Percentiles rank a stretch among this genome's conserved stretches.
phyloP scores from a whole-genome alignment of 2,888 invertebrate species.

The Acanthopleura granulata region DNA sequence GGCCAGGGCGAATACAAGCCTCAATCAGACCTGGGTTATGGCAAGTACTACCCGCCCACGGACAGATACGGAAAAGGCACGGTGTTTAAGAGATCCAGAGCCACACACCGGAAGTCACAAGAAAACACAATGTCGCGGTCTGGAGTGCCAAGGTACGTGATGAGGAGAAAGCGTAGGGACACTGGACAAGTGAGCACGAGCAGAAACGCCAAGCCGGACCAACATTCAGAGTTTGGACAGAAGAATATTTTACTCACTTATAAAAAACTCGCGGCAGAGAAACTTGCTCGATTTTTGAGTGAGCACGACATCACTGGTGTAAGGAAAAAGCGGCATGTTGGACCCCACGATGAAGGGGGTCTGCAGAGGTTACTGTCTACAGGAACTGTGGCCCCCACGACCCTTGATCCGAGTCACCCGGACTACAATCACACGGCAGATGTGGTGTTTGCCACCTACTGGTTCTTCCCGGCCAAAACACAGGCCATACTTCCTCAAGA shows the following conservation, averaged over 20 bases:
- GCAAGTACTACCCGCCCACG: neutral
- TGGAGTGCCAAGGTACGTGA: slow-evolving; percentile 14
- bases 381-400: slow-evolving; percentile 70
- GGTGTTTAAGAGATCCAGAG: neutral
- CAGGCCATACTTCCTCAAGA: slow-evolving; percentile 74
- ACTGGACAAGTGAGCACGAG: neutral
- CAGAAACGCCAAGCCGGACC: neutral
- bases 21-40: neutral
- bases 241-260: neutral
- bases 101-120: neutral
- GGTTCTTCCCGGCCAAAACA: slow-evolving; percentile 77
- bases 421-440: slow-evolving; percentile 72
- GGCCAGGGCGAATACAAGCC: neutral
- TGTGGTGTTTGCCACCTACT: slow-evolving; percentile 81
- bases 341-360: slow-evolving; percentile 70
- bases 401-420: slow-evolving; percentile 69
- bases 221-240: neutral
- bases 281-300: neutral
- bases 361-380: slow-evolving; percentile 70
- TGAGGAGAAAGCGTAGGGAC: neutral
- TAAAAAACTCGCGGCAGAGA: slow-evolving; percentile 10
- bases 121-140: neutral
- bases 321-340: slow-evolving; percentile 65
- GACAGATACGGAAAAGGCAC: neutral
- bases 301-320: neutral